A percentile compares a stretch with the other conserved stretches of the same genome.
These are phyloP conservation scores for Scaptodrosophila lebanonensis DNA, from an alignment of 1,140 invertebrate species.

Conservation along the genomic window DNA sequence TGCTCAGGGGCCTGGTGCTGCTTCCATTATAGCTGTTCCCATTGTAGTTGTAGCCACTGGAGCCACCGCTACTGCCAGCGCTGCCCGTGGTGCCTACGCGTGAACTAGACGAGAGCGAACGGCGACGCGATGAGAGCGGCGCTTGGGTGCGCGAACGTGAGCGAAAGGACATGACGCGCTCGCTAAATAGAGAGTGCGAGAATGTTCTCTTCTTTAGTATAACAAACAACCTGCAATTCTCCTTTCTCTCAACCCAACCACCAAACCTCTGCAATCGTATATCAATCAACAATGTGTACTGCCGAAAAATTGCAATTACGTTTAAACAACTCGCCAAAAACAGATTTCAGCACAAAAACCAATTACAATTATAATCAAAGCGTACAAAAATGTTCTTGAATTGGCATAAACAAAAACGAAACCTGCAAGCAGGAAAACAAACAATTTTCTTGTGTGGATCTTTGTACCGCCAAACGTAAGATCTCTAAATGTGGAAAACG, in stretches of 20 bases:
- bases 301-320: slow-evolving; percentile 46
- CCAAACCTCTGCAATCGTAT: slow-evolving; percentile 21
- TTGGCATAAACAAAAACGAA: slow-evolving; percentile 60
- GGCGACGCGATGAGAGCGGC: slow-evolving; percentile 56
- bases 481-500: slow-evolving; percentile 50
- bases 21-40: slow-evolving; percentile 41
- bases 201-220: too few species aligned
- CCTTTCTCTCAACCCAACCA: background rate
- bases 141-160: slow-evolving; percentile 71
- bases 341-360: slow-evolving; percentile 20
- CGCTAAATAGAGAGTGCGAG: background rate
- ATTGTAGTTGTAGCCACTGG: slow-evolving; percentile 56
- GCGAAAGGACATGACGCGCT: slow-evolving; percentile 72
- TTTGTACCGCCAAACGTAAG: too few species aligned
- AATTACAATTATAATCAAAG: slow-evolving; percentile 51
- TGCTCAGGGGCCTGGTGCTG: slow-evolving; percentile 52
- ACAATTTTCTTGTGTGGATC: too few species aligned
- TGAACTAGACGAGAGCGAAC: slow-evolving; percentile 68
- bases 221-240: background rate
- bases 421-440: slow-evolving; percentile 51
- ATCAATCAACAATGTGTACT: slow-evolving; percentile 48
- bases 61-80: slow-evolving; percentile 2
- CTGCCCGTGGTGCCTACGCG: slow-evolving; percentile 33
- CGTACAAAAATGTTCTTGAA: slow-evolving; percentile 44
- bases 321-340: slow-evolving; percentile 18